Evolutionary conservation across 2,113 vertebrate genomes (phyloP).

Genomic region (Trematocara macrostoma): DNA sequence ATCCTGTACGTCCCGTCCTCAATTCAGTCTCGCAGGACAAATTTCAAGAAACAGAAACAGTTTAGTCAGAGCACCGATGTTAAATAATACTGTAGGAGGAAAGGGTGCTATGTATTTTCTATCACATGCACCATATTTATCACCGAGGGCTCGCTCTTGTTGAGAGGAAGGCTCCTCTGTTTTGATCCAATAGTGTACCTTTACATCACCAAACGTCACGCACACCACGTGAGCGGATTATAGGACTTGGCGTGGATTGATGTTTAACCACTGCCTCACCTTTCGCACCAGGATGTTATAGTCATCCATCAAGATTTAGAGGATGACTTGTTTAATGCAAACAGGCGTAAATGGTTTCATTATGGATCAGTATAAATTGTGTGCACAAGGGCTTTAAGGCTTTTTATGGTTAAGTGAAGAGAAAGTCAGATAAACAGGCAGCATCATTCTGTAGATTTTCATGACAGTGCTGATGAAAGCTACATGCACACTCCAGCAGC

Average conservation of each 20-base stretch:
- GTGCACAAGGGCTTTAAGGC: background rate
- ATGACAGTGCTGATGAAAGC: background rate
- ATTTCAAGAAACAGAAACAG: background rate
- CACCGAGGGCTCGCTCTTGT: background rate
- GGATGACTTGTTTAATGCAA: background rate
- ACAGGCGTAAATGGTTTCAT: background rate
- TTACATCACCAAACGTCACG: conserved; percentile 24
- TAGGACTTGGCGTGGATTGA: background rate
- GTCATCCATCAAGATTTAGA: background rate
- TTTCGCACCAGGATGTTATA: background rate
- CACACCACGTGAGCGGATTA: conserved; percentile 48
- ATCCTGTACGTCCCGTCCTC: background rate
- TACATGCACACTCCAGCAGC: background rate
- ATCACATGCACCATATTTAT: conserved; percentile 16
- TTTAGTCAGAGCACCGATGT: background rate
- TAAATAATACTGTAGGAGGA: background rate
- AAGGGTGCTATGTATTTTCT: background rate
- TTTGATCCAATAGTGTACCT: conserved; percentile 1
- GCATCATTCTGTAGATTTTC: background rate
- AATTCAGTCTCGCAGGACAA: background rate
- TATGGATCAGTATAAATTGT: background rate
- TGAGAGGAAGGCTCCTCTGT: conserved; percentile 1
- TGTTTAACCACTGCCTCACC: background rate
- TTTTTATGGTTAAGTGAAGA: background rate
- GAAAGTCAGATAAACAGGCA: background rate